Base-by-base conservation (phyloP, 2,113 vertebrate species). In the Catharus bicknelli region DNA sequence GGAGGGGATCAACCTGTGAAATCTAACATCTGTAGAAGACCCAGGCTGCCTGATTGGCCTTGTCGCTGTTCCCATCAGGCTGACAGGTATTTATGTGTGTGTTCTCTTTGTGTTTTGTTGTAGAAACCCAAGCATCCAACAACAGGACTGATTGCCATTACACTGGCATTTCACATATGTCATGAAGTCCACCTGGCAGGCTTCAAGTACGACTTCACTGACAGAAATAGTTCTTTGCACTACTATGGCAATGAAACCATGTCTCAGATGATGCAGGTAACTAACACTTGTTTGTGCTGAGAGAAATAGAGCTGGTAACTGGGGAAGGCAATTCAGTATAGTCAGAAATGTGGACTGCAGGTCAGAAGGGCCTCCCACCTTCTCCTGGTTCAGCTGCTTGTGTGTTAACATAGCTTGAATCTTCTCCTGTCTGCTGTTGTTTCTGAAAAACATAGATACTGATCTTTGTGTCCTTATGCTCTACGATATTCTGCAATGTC, bases 101-200 rank as follows among this genome's bases (percentile, higher is more conserved):
- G 7, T 75, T 25, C 63, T 81, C 45, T 83, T 61, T 88, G 45
- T 90, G 68, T 85, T 92, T 59, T 3, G 2, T 88, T 89, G 32
- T 51, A 98, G 98, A 98, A 97, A 96, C 98, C 98, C 70, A 97
- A 98, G 90, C 98, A 98, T 86, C 98, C 98, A 25, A 98, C 98
- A 5, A 98, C 98, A 0, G 98, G 98, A 15, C 97, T 98, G 29
- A 98, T 98, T 91, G 98, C 98, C 58, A 97, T 98, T 90, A 96
- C 98, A 0, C 16, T 98, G 29, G 98, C 98, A 7, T 98, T 98
- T 94, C 96, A 98, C 34, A 95, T 98, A 66, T 98, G 98, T 92
- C 97, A 97, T 11, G 97, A 98, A 95, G 98, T 98, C 80, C 98
- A 98, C 42, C 75, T 98, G 79, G 97, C 98, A 55, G 98, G 98